Conservation (phyloP, 2,113 vertebrate species). For the Empidonax alnorum region DNA sequence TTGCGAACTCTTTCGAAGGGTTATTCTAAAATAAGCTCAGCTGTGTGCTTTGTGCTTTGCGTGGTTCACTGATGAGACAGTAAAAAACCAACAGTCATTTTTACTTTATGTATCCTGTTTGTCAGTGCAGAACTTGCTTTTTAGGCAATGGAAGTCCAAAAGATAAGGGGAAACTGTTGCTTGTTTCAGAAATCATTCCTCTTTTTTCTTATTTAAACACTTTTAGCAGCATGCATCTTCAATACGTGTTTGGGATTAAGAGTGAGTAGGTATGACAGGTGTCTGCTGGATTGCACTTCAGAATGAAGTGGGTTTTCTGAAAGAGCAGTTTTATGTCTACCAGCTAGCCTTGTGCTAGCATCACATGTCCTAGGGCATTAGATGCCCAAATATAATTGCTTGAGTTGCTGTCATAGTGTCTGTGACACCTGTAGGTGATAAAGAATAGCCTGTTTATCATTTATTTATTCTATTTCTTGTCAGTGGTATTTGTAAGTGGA, state of each 20-base stretch:
- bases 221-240: background rate
- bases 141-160: background rate
- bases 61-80: background rate
- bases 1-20: background rate
- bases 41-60: background rate
- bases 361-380: background rate
- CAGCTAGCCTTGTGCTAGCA: background rate
- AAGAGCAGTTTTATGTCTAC: background rate
- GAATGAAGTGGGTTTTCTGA: background rate
- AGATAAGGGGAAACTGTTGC: background rate
- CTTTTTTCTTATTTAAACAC: background rate
- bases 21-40: background rate
- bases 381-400: background rate
- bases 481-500: background rate
- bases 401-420: background rate
- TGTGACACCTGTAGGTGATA: background rate
- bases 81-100: background rate
- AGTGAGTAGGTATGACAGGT: background rate
- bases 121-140: background rate
- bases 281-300: accelerated
- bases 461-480: background rate
- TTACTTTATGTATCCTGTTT: background rate
- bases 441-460: background rate
- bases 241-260: background rate
- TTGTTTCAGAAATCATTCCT: background rate